These are phyloP conservation scores for Gyrodactylus bullatarudis DNA, from an alignment of 1,140 invertebrate species.

Conservation along the genomic window DNA sequence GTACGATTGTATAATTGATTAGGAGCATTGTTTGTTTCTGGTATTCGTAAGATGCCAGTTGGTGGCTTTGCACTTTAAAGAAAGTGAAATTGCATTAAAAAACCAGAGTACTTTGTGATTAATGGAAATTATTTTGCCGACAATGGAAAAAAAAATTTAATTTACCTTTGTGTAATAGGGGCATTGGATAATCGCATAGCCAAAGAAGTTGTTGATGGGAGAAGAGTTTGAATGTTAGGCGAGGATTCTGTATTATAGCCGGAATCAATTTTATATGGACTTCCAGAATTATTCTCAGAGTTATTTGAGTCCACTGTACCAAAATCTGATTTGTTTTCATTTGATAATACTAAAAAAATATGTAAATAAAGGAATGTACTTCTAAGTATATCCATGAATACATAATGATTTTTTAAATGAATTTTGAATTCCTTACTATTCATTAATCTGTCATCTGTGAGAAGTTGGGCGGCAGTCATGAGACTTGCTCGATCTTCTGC, in stretches of 20 bases:
- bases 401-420: too few relatives aligned
- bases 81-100: too few relatives aligned
- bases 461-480: neutral
- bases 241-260: neutral
- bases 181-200: too few relatives aligned
- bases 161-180: neutral
- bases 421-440: too few relatives aligned
- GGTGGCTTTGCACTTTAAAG: neutral
- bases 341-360: neutral
- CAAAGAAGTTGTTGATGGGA: neutral
- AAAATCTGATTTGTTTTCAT: neutral
- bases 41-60: neutral
- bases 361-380: neutral
- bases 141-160: neutral
- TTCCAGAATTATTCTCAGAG: neutral
- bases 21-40: neutral
- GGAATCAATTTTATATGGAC: neutral
- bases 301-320: neutral
- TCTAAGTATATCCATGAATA: too few relatives aligned
- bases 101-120: too few relatives aligned
- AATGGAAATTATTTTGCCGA: too few relatives aligned
- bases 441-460: neutral
- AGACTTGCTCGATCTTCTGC: neutral
- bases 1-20: neutral
- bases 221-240: neutral